Conservation (phyloP, 2,888 invertebrate genomes). For the Octonoba sinensis region DNA sequence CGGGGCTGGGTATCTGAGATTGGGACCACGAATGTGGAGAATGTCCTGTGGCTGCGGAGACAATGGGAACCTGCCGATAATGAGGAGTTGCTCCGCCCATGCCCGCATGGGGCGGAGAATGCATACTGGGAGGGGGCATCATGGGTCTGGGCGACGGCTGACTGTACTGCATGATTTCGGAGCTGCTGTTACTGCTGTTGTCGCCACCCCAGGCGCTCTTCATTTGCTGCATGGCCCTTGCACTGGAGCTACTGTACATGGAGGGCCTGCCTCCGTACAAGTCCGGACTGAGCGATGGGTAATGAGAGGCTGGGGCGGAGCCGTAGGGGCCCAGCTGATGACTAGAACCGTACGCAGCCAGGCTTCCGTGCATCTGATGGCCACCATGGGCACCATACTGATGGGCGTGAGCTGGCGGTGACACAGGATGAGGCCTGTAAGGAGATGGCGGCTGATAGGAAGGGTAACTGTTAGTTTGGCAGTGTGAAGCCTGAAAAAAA, state of each 20-base stretch:
- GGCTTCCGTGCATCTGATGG: constrained; percentile 58
- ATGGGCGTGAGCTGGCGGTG: constrained; percentile 64
- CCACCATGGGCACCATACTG: constrained; percentile 58
- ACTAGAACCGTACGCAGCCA: constrained; percentile 44
- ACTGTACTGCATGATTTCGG: constrained; percentile 59
- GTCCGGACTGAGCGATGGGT: constrained; percentile 44
- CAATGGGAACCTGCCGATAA: constrained; percentile 54
- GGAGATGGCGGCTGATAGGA: constrained; percentile 65
- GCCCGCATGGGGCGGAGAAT: constrained; percentile 37
- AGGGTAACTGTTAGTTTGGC: constrained; percentile 63
- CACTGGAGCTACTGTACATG: constrained; percentile 54
- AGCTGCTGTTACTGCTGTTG: constrained; percentile 34
- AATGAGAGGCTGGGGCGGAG: constrained; percentile 38
- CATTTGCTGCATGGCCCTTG: constrained; percentile 59
- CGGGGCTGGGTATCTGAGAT: constrained; percentile 63
- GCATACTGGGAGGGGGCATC: constrained; percentile 63
- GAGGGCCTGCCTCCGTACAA: constrained; percentile 48
- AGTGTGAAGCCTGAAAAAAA: constrained; percentile 58
- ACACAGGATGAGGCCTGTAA: constrained; percentile 59
- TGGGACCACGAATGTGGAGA: constrained; percentile 65
- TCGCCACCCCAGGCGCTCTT: constrained; percentile 56
- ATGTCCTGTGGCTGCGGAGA: constrained; percentile 33
- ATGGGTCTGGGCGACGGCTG: constrained; percentile 52
- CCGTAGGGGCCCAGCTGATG: constrained; percentile 60
- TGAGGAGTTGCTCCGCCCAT: constrained; percentile 40